A percentile compares a stretch with the other conserved stretches of the same genome.
Conservation (phyloP, 2,113 vertebrate species). For the Rhodinocichla rosea region DNA sequence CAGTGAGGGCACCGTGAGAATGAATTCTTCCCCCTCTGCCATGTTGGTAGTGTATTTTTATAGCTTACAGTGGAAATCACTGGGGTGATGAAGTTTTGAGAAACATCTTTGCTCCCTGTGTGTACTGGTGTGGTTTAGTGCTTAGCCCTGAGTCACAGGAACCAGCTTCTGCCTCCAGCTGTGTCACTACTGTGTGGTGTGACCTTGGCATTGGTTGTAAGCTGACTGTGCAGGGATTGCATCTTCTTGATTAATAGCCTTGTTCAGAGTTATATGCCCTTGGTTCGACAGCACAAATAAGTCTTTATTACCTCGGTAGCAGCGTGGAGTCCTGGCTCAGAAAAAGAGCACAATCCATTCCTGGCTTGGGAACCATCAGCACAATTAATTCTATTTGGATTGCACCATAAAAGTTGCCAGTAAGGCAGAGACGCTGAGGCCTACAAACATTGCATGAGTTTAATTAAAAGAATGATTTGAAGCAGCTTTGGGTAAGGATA, state of each 20-base stretch:
- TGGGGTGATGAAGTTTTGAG: not conserved
- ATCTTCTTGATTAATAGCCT: slow-evolving; percentile 41
- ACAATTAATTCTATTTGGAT: slow-evolving; percentile 37
- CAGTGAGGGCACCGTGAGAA: accelerated
- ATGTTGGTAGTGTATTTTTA: not conserved
- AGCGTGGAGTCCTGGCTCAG: not conserved
- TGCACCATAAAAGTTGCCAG: not conserved
- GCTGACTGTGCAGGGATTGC: not conserved
- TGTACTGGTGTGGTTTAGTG: not conserved
- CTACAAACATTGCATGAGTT: not conserved
- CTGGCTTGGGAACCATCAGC: not conserved
- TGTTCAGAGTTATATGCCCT: not conserved
- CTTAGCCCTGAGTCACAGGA: not conserved
- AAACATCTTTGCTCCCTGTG: not conserved
- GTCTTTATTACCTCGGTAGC: not conserved
- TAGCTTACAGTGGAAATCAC: not conserved
- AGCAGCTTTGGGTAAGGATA: not conserved
- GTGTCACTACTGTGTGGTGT: not conserved
- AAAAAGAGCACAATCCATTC: not conserved
- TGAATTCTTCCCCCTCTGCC: not conserved
- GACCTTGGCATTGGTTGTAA: slow-evolving; percentile 12
- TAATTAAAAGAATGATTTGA: slow-evolving; percentile 39
- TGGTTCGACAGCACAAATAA: slow-evolving; percentile 2
- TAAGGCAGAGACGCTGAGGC: not conserved
- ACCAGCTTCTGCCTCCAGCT: not conserved